Conservation (phyloP, 2,797 vertebrate genomes). For the Ateles fusciceps region DNA sequence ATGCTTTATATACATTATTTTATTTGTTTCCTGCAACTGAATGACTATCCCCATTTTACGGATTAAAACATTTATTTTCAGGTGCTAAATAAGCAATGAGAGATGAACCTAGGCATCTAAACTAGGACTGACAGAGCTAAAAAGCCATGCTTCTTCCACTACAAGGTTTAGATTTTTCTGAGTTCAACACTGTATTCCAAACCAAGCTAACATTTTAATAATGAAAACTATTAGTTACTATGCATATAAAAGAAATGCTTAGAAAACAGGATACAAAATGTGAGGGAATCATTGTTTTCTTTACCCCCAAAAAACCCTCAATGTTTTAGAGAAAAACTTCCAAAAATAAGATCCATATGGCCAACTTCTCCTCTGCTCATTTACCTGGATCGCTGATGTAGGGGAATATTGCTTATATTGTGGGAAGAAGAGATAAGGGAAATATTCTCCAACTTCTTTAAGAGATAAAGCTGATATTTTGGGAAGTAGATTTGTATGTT, state of each 20-base stretch:
- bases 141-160: background rate
- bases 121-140: background rate
- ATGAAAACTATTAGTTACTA: background rate
- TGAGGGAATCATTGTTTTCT: background rate
- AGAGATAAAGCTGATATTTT: background rate
- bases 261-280: background rate
- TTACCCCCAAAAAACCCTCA: background rate
- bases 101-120: background rate
- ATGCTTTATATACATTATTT: background rate
- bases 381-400: background rate
- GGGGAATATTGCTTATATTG: background rate
- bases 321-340: background rate
- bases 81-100: background rate
- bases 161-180: background rate
- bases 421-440: background rate
- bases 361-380: background rate
- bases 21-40: background rate
- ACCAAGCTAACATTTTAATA: background rate
- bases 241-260: background rate
- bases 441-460: background rate
- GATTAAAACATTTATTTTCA: background rate
- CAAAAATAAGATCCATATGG: background rate
- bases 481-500: background rate
- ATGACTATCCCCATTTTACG: background rate
- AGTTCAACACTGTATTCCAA: background rate